Base-by-base conservation (phyloP, 2,888 invertebrate genomes). In the Panorpa germanica region DNA sequence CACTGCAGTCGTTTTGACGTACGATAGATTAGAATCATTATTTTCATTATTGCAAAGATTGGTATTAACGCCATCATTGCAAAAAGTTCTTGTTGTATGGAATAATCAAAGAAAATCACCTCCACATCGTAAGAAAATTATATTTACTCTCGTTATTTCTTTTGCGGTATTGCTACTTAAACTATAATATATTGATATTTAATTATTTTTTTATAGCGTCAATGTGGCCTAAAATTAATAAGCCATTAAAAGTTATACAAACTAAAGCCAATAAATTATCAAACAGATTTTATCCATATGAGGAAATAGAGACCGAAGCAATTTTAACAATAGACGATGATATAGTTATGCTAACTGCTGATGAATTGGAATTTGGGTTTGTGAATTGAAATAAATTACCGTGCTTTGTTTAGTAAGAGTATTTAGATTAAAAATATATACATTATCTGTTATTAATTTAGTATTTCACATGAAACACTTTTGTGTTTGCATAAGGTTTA, bases 221-320 rank as follows among this genome's bases (percentile, higher is more conserved):
- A 18, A 68, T 74, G 38, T 93, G 91, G 76, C 91, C 91, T 9
- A 75, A 78, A 45, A 76, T 86, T 37, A 66, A 66, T 36, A 88
- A 90, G 57, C 85, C 88, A 3, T 52, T 91, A 34, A 88, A 86
- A 60, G 73, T 95, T 27, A 80, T 93, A 38, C 74, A 75, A 51
- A 90, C 93, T 3, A 72, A 73, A 43, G 81, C 80, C 44, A 95
- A 95, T 55, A 81, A 78, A 50, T 59, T 95, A 29, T 93, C 91
- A n/a, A 95, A 93, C 55, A 60, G 93, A 40, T 95, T 95, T 58
- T 88, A 74, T 53, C 93, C 95, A 0, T 93, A 88, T 53, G 78
- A 81, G 45, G 91, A 93, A 53, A 93, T 95, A 38, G 86, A 91
- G 62, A 95, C 95, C 1, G 93, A 95, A 55, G 90, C 90, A 28